These are phyloP conservation scores for Centropyge bicolor DNA, from an alignment of 2,797 vertebrate genomes.

Conservation along the genomic window DNA sequence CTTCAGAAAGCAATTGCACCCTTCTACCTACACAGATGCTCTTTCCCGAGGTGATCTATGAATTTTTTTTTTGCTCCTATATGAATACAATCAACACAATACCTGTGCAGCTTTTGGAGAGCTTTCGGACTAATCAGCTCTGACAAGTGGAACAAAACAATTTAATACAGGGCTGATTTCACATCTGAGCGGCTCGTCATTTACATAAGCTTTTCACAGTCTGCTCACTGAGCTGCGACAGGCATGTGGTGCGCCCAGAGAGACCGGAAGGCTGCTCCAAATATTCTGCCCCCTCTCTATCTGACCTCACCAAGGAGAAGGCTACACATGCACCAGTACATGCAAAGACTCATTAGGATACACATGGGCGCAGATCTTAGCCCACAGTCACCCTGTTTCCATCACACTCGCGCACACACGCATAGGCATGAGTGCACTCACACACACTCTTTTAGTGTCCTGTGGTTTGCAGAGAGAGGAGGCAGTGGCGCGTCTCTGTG, in stretches of 20 bases:
- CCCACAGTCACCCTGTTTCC: constrained; percentile 59
- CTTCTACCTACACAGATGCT: constrained; percentile 76
- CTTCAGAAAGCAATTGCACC: constrained; percentile 79
- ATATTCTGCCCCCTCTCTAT: constrained; percentile 71
- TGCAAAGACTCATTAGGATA: constrained; percentile 73
- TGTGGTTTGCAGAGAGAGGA: constrained; percentile 78
- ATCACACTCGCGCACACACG: constrained; percentile 11
- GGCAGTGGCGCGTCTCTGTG: constrained; percentile 79
- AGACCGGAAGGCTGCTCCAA: constrained; percentile 77
- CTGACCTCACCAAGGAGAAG: constrained; percentile 81
- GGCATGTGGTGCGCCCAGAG: constrained; percentile 79
- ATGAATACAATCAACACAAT: constrained; percentile 82
- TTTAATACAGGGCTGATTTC: constrained; percentile 86
- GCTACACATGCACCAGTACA: constrained; percentile 62
- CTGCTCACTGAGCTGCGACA: constrained; percentile 84
- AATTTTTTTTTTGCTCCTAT: constrained; percentile 48
- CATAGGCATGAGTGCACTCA: not conserved
- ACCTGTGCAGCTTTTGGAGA: constrained; percentile 77
- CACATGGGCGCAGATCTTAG: constrained; percentile 68
- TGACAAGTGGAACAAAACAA: constrained; percentile 87
- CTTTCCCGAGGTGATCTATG: constrained; percentile 66
- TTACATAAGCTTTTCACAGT: constrained; percentile 86
- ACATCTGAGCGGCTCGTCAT: constrained; percentile 83
- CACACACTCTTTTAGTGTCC: constrained; percentile 62
- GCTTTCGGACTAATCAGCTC: constrained; percentile 83